Evolutionary conservation across 2,888 invertebrate species (phyloP), one percentile per base, ranked within the genome.

Genomic region (Pristionchus entomophagus): DNA sequence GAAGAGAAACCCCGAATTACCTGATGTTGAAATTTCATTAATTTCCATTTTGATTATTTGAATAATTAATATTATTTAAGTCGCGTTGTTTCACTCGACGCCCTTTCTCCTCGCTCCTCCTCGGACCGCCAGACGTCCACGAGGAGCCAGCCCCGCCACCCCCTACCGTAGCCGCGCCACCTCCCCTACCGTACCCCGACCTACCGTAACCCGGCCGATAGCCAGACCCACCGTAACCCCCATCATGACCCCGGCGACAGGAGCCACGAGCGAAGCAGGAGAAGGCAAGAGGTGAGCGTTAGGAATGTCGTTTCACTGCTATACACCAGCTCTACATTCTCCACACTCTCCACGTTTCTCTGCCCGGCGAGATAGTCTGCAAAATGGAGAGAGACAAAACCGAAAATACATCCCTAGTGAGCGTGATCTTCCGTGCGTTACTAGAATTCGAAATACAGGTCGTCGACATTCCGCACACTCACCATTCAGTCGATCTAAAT

Each of bases 21-120:
- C n/a, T n/a, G n/a, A n/a, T n/a, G n/a, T n/a, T n/a, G n/a, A n/a
- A n/a, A n/a, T n/a, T n/a, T n/a, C n/a, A n/a, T n/a, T n/a, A n/a
- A n/a, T 32, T 62, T 62, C 32, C 32, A 62, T 62, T 32, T 32
- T 62, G 29, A 17, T 35, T 59, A 26, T 10, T 65, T 35, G 17
- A 22, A 45, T 45, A 26, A 80, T 29, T 22, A 29, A 22, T 1
- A 35, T 81, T 1, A 35, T 81, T 56, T 2, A 29, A 82, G 82
- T 82, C 45, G 83, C 65, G n/a, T n/a, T 84, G 83, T 84, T 84
- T 65, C 62, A 10, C 65, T 65, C 83, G n/a, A 84, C 83, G 17
- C 83, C 83, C 49, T 84, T 65, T 49, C 83, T 84, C 14, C 26
- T 84, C 32, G 45, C 83, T 84, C 83, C 83, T 41, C 62, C 29